Base-by-base conservation (phyloP, 2,113 vertebrate genomes). In the Malurus elegans region DNA sequence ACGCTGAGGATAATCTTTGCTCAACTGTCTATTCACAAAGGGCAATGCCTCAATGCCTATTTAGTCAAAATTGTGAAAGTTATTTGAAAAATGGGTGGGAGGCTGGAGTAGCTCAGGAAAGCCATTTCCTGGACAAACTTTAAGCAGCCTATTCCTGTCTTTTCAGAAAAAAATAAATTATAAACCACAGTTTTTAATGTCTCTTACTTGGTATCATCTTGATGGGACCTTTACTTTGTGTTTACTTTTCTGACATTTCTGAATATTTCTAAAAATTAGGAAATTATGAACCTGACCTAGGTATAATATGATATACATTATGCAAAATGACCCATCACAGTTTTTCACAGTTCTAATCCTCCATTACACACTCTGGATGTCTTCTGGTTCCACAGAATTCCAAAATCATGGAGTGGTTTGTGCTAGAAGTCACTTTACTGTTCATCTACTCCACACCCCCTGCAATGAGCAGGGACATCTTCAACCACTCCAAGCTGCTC, bases 111-210 rank as follows among this genome's bases (percentile, higher is more conserved):
- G 75, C 85, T 95, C 84, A 97, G 80, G 92, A 95, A 96, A 96
- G 92, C 60, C 44, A 94, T 96, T 97, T 95, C 50, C 69, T 87
- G 95, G 44, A 90, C 91, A 93, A 88, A 91, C 40, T 95, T 93
- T 32, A 40, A 86, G 36, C 23, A 65, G 19, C 38, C 21, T 87
- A 26, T 48, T 96, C 62, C 9, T 64, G 40, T 79, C 32, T 64
- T 89, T 92, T 96, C 86, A 96, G 48, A 87, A 95, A 20, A 97
- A 96, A 95, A 93, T 96, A 96, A 96, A 82, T 91, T 94, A 82
- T 26, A 96, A 75, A 72, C 61, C 90, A 89, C 40, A 84, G 61
- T 84, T 96, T 1, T 91, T 79, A 95, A 89, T 91, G 91, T 13
- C 34, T 42, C 31, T 96, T 89, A 89, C 81, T 96, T 94, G 84